These are phyloP conservation scores for Pogonocherus hispidulus DNA, from an alignment of 2,888 invertebrate genomes.

Conservation along the genomic window DNA sequence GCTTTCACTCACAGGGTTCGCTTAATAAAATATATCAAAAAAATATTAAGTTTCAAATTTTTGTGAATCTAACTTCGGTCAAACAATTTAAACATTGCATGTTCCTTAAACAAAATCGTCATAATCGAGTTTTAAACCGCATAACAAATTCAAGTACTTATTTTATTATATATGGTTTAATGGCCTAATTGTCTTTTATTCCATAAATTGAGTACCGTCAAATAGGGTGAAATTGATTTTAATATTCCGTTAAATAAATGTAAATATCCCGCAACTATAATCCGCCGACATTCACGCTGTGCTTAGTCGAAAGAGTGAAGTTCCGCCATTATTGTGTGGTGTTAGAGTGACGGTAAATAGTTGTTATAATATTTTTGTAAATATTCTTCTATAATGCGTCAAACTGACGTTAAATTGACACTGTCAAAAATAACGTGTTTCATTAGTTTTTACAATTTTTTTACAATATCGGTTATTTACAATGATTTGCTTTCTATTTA, in stretches of 20 bases:
- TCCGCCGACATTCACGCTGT: slow-evolving; percentile 9
- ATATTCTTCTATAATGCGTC: neutral
- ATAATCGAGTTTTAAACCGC: no score
- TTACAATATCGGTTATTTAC: neutral
- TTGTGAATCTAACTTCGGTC: no score
- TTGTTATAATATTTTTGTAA: slow-evolving; percentile 12
- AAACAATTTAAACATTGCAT: no score
- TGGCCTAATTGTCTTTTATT: no score
- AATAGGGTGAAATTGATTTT: slow-evolving; percentile 23
- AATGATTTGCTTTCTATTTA: neutral
- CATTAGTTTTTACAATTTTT: neutral
- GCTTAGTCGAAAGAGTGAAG: slow-evolving; percentile 11
- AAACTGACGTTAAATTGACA: neutral
- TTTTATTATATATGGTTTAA: no score
- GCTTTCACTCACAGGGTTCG: no score
- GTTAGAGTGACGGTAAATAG: slow-evolving; percentile 14
- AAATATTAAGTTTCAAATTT: no score
- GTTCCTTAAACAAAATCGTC: no score
- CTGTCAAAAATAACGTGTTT: neutral
- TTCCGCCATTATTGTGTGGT: slow-evolving; percentile 9
- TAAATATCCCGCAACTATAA: slow-evolving; percentile 13
- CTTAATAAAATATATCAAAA: no score
- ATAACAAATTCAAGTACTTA: no score
- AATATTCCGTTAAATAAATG: no score
- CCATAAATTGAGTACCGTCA: no score